Conservation (phyloP, 1,140 invertebrate genomes). For the Cydia amplana region DNA sequence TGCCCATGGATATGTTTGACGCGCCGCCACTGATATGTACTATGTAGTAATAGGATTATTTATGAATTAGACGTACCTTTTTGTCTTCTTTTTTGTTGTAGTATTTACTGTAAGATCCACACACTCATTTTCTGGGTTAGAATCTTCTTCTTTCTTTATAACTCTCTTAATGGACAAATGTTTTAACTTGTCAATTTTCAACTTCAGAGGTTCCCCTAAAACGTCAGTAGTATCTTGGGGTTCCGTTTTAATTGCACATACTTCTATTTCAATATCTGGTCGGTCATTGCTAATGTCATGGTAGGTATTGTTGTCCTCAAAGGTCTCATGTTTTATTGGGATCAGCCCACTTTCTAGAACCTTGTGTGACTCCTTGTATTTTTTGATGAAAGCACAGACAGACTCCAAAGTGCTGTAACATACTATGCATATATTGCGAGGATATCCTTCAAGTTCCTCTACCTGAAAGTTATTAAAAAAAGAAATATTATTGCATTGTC, state of each 20-base stretch:
- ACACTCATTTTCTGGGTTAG: not conserved
- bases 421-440: constrained; percentile 57
- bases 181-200: constrained; percentile 35
- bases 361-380: constrained; percentile 58
- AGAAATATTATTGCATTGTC: too few species aligned
- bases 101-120: not conserved
- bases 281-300: not conserved
- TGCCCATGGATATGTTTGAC: too few species aligned
- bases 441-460: constrained; percentile 63
- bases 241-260: not conserved
- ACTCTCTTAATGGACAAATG: constrained; percentile 18
- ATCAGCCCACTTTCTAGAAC: constrained; percentile 54
- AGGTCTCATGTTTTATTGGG: constrained; percentile 56
- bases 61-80: not conserved
- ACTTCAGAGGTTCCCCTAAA: constrained; percentile 44
- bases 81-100: not conserved
- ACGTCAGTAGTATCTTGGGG: constrained; percentile 30
- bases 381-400: constrained; percentile 58
- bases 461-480: constrained; percentile 51
- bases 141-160: constrained; percentile 6
- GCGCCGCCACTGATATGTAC: too few species aligned
- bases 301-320: not conserved
- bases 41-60: too few species aligned
- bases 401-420: constrained; percentile 56
- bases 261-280: not conserved